Evolutionary conservation across 1,140 invertebrate genomes (phyloP).

Genomic region (Xylocopa sonorina): DNA sequence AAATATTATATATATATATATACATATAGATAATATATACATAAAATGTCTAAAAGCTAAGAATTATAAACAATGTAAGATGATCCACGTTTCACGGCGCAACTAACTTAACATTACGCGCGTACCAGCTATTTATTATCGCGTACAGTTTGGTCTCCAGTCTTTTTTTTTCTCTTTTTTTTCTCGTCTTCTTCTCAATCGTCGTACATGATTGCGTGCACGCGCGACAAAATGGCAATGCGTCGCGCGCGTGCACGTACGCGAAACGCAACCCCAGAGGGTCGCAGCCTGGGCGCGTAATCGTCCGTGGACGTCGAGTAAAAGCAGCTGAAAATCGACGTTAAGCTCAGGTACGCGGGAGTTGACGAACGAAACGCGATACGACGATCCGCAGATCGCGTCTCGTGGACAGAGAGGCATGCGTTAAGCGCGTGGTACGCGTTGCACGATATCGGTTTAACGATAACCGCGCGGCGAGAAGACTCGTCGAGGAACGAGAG

Average conservation of each 20-base stretch:
- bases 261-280: constrained; percentile 71
- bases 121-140: constrained; percentile 82
- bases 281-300: constrained; percentile 76
- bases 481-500: background rate
- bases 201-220: constrained; percentile 13
- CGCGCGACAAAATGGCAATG: constrained; percentile 71
- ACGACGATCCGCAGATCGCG: background rate
- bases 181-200: no score
- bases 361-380: constrained; percentile 19
- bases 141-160: constrained; percentile 84
- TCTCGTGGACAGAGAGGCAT: background rate
- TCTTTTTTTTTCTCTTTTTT: constrained; percentile 66
- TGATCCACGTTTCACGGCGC: constrained; percentile 62
- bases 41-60: constrained; percentile 39
- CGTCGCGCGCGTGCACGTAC: constrained; percentile 75
- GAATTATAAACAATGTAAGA: constrained; percentile 35
- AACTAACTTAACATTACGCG: constrained; percentile 61
- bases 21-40: constrained; percentile 26
- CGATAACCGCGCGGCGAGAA: constrained; percentile 1
- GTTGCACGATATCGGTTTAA: constrained; percentile 36
- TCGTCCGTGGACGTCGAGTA: constrained; percentile 26
- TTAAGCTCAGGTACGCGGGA: constrained; percentile 75
- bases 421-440: background rate
- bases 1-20: constrained; percentile 39
- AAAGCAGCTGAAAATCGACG: constrained; percentile 56